Evolutionary conservation across 2,888 invertebrate species (phyloP).

Genomic region (Ochropleura plecta): DNA sequence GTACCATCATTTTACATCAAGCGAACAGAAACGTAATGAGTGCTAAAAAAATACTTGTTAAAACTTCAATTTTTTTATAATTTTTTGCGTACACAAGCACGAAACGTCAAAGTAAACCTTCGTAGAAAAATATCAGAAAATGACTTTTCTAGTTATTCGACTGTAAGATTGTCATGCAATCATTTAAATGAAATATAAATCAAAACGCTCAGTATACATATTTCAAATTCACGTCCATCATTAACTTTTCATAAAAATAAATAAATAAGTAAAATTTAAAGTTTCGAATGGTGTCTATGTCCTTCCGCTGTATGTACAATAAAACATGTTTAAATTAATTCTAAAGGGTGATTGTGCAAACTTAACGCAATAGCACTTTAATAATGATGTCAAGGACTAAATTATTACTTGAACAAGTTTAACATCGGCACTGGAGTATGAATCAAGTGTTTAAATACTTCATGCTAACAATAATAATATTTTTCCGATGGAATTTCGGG

Average conservation of each 20-base stretch:
- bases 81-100: background rate
- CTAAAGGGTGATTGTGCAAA: conserved; percentile 27
- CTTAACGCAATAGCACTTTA: background rate
- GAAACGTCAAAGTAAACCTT: background rate
- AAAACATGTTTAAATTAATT: conserved; percentile 4
- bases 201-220: background rate
- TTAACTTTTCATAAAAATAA: background rate
- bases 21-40: too few relatives aligned
- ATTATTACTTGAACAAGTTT: conserved; percentile 13
- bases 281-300: background rate
- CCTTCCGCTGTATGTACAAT: background rate
- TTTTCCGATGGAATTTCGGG: background rate
- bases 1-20: too few relatives aligned
- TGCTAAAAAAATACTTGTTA: background rate
- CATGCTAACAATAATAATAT: background rate
- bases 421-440: background rate
- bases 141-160: background rate
- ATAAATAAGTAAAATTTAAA: background rate
- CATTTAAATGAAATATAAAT: background rate
- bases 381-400: conserved; percentile 48
- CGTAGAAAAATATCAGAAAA: background rate
- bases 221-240: background rate
- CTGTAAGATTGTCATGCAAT: background rate
- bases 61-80: background rate
- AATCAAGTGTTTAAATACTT: background rate